Conservation (phyloP, 2,888 invertebrate species). For the Ditylenchus weischeri region DNA sequence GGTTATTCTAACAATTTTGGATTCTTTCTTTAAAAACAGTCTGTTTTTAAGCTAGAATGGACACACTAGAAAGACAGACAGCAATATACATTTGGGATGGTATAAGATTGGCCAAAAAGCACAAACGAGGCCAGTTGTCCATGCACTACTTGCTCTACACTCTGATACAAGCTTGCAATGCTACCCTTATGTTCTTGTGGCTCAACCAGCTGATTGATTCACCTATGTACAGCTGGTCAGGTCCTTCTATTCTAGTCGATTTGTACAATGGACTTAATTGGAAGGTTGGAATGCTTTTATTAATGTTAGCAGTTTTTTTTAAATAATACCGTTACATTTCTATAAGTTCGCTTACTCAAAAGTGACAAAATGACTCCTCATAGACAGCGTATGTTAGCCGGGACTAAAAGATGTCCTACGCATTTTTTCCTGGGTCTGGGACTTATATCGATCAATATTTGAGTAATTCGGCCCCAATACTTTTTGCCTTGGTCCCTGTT, state of each 20-base stretch:
- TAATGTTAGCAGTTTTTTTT: neutral
- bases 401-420: too few species aligned
- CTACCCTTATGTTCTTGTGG: constrained; percentile 49
- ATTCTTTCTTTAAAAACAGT: neutral
- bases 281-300: constrained; percentile 38
- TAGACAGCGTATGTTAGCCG: too few species aligned
- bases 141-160: constrained; percentile 49
- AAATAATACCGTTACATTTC: too few species aligned
- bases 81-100: constrained; percentile 56
- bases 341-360: too few species aligned
- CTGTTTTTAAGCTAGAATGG: constrained; percentile 16
- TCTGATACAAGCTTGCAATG: constrained; percentile 47
- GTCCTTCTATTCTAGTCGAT: constrained; percentile 48
- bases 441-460: too few species aligned
- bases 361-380: too few species aligned
- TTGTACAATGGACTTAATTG: constrained; percentile 49
- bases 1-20: constrained; percentile 8
- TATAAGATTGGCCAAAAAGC: constrained; percentile 48
- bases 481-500: too few species aligned
- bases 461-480: too few species aligned
- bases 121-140: constrained; percentile 42
- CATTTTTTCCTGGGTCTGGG: too few species aligned
- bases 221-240: constrained; percentile 48
- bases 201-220: constrained; percentile 52
- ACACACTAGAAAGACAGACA: constrained; percentile 46